These are phyloP conservation scores for Ornithorhynchus anatinus DNA, from an alignment of 2,113 vertebrate genomes.

Conservation along the genomic window DNA sequence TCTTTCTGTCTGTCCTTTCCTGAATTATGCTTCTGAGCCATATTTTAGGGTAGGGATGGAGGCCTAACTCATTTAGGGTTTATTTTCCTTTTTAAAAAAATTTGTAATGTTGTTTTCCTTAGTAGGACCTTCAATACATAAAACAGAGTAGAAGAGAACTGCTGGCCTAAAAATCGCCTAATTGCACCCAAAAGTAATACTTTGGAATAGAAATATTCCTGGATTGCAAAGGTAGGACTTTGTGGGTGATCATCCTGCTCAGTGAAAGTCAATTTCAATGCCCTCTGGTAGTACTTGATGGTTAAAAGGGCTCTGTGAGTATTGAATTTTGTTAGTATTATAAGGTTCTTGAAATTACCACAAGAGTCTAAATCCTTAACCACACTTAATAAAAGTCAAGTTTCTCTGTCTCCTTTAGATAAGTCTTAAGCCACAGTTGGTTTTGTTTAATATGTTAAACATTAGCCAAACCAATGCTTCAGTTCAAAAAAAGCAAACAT, in stretches of 20 bases:
- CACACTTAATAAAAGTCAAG: conserved; percentile 26
- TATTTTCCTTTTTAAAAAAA: too few relatives aligned
- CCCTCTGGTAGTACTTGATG: background rate
- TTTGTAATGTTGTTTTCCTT: too few relatives aligned
- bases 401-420: conserved; percentile 3
- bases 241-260: background rate
- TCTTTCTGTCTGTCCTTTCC: too few relatives aligned
- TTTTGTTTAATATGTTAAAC: conserved; percentile 36
- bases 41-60: too few relatives aligned
- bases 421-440: conserved; percentile 1
- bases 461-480: conserved; percentile 11
- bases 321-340: conserved; percentile 12
- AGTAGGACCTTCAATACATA: too few relatives aligned
- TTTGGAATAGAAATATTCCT: background rate
- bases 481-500: background rate
- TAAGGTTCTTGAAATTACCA: background rate
- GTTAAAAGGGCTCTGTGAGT: conserved; percentile 7
- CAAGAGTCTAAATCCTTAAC: conserved; percentile 12
- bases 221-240: background rate
- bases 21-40: too few relatives aligned
- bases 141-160: too few relatives aligned
- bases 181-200: too few relatives aligned
- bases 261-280: background rate
- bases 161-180: too few relatives aligned
- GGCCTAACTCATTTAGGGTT: too few relatives aligned